These are phyloP conservation scores for rabbit (Oryctolagus cuniculus) DNA, from an alignment of 2,113 vertebrate species.

Conservation along the genomic window mOryCun1.1 NC_091432.1:140574001-140574500, in stretches of 20 bases:
- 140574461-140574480: neutral
- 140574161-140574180: neutral
- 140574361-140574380: no score
- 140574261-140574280: neutral
- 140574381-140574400: no score
- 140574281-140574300: no score
- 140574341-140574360: no score
- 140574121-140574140: slow-evolving; percentile 51
- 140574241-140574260: neutral
- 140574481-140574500: neutral
- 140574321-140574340: no score
- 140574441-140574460: no score
- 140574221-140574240: neutral
- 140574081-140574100: neutral
- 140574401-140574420: no score
- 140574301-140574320: no score
- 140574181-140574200: neutral
- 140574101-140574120: neutral
- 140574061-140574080: neutral
- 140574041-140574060: neutral
- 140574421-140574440: no score
- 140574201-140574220: slow-evolving; percentile 1
- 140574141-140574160: neutral
- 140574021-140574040: neutral
- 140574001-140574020: neutral